Percentiles rank a stretch among this genome's conserved stretches.
These are phyloP conservation scores for Saimiri boliviensis DNA, from an alignment of 2,113 vertebrate species.

Conservation along the genomic window DNA sequence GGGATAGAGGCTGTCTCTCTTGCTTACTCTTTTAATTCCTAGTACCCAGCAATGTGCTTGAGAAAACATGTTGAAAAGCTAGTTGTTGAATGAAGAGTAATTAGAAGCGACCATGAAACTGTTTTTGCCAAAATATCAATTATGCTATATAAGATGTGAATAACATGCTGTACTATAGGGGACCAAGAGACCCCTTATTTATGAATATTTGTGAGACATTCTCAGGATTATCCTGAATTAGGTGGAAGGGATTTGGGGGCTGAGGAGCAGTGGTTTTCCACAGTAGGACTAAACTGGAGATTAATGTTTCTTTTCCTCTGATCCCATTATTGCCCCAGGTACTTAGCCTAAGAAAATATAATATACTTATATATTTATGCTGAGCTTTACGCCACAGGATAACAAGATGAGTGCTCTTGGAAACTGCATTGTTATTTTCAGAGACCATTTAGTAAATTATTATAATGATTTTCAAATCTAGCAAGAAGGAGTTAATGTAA, in stretches of 20 bases:
- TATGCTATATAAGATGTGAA: background rate
- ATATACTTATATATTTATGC: background rate
- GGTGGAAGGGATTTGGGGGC: background rate
- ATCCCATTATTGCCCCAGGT: background rate
- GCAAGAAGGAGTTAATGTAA: conserved; percentile 17
- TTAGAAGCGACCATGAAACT: background rate
- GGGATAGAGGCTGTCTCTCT: background rate
- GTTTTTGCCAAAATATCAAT: conserved; percentile 19
- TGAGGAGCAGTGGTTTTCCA: background rate
- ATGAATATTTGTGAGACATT: background rate
- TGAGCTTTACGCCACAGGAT: background rate
- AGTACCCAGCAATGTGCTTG: background rate
- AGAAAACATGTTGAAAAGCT: background rate
- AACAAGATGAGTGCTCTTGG: background rate
- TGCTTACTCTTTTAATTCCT: background rate
- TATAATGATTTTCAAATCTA: background rate
- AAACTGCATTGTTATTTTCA: conserved; percentile 15
- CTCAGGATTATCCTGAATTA: background rate
- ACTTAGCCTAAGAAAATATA: background rate
- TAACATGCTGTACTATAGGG: background rate
- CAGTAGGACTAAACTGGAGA: background rate
- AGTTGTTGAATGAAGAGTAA: background rate
- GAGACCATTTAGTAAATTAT: background rate
- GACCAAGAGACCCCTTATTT: background rate
- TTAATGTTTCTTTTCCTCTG: background rate